Evolutionary conservation across 2,113 vertebrate species (phyloP).

Genomic region (Laticauda laticaudata): DNA sequence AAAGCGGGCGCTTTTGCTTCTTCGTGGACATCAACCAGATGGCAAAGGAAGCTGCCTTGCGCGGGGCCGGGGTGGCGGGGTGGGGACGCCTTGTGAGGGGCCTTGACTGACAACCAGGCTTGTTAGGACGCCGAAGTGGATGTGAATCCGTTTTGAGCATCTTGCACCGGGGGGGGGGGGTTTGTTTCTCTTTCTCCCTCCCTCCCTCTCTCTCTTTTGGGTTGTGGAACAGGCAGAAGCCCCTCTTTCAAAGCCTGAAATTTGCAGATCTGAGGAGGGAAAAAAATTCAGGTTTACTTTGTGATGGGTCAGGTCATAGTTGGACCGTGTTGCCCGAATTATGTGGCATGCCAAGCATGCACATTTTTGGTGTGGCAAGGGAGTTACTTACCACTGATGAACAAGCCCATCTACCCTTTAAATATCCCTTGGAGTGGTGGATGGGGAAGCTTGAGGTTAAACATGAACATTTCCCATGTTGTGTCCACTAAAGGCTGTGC

Average conservation of each 20-base stretch:
- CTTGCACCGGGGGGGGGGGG: too few species aligned
- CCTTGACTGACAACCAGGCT: neutral
- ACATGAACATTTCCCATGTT: neutral
- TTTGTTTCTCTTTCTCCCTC: too few species aligned
- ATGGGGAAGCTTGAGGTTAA: neutral
- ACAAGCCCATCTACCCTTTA: neutral
- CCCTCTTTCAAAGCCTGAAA: neutral
- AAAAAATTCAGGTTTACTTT: neutral
- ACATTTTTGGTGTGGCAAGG: neutral
- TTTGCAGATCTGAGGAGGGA: neutral
- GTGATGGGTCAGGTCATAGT: neutral
- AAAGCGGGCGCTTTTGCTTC: neutral
- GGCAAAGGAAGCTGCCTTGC: neutral
- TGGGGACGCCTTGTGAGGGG: neutral
- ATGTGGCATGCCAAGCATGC: neutral
- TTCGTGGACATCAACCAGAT: neutral
- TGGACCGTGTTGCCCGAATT: neutral
- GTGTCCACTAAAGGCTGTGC: neutral
- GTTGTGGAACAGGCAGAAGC: neutral
- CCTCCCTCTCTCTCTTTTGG: neutral
- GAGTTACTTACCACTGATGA: neutral
- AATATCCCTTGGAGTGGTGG: neutral
- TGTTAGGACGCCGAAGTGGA: neutral
- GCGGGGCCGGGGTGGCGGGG: too few species aligned
- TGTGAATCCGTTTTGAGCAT: neutral